Percentiles rank a stretch among this genome's conserved stretches.
phyloP scores from a whole-genome alignment of 2,888 invertebrate genomes.

The Drosophila neonasuta region DNA sequence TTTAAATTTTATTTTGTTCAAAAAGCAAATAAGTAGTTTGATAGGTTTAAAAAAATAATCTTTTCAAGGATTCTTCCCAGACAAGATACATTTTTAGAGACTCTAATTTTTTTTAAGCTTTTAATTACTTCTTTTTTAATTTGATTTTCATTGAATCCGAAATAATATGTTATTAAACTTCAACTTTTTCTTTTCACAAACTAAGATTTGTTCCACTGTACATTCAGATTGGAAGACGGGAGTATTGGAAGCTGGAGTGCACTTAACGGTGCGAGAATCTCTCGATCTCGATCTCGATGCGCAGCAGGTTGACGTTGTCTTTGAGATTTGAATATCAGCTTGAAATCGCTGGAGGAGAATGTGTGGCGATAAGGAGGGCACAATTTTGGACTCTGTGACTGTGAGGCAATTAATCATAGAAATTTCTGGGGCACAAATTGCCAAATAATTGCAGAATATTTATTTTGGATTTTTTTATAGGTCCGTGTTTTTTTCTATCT shows the following conservation, averaged over 20 bases:
- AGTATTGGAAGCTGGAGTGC: slow-evolving; percentile 48
- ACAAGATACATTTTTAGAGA: too few relatives aligned
- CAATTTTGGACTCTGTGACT: background rate
- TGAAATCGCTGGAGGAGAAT: slow-evolving; percentile 37
- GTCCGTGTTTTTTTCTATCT: slow-evolving; percentile 29
- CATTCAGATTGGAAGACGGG: slow-evolving; percentile 20
- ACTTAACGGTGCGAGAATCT: slow-evolving; percentile 69
- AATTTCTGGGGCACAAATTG: slow-evolving; percentile 61
- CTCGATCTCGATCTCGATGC: slow-evolving; percentile 41
- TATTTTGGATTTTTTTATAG: background rate
- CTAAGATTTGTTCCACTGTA: background rate
- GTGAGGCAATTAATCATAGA: slow-evolving; percentile 66
- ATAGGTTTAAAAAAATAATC: too few relatives aligned
- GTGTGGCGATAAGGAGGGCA: slow-evolving; percentile 46
- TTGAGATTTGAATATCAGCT: slow-evolving; percentile 22
- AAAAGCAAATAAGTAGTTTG: too few relatives aligned
- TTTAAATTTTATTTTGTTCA: too few relatives aligned
- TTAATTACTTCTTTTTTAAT: too few relatives aligned
- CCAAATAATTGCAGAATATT: slow-evolving; percentile 67
- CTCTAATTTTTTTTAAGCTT: too few relatives aligned
- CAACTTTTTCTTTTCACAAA: too few relatives aligned
- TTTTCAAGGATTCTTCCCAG: too few relatives aligned
- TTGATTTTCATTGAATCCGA: too few relatives aligned
- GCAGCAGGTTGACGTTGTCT: slow-evolving; percentile 70
- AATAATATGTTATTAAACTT: too few relatives aligned